Conservation (phyloP, 2,888 invertebrate genomes). For the Himalopsyche kuldschensis region DNA sequence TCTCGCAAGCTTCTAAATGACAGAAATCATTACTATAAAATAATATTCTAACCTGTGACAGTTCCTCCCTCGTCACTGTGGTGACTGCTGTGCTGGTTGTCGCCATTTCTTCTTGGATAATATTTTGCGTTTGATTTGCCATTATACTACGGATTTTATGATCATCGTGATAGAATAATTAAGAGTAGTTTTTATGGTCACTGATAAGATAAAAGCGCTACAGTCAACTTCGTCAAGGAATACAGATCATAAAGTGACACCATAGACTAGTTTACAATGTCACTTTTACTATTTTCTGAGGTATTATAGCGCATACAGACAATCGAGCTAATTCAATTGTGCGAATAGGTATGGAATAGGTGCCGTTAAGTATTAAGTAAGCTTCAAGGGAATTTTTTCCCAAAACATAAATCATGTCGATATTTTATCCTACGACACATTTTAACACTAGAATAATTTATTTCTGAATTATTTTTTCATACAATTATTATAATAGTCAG, state of each 20-base stretch:
- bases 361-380: too few species aligned
- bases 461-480: too few species aligned
- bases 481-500: too few species aligned
- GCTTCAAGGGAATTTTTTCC: too few species aligned
- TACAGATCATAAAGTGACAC: too few species aligned
- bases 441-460: too few species aligned
- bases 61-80: constrained; percentile 11
- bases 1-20: background rate
- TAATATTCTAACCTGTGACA: background rate
- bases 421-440: too few species aligned
- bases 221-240: background rate
- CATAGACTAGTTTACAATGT: background rate
- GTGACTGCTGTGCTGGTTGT: constrained; percentile 21
- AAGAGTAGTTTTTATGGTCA: background rate
- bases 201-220: background rate
- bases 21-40: background rate
- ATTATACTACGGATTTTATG: background rate
- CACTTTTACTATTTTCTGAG: too few species aligned
- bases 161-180: background rate
- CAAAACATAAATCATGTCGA: too few species aligned
- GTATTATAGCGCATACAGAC: too few species aligned
- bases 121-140: constrained; percentile 22
- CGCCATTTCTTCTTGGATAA: constrained; percentile 20
- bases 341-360: too few species aligned
- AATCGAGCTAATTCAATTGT: too few species aligned